Base-by-base conservation (phyloP, 2,888 invertebrate genomes). In the Rhingia rostrata region DNA sequence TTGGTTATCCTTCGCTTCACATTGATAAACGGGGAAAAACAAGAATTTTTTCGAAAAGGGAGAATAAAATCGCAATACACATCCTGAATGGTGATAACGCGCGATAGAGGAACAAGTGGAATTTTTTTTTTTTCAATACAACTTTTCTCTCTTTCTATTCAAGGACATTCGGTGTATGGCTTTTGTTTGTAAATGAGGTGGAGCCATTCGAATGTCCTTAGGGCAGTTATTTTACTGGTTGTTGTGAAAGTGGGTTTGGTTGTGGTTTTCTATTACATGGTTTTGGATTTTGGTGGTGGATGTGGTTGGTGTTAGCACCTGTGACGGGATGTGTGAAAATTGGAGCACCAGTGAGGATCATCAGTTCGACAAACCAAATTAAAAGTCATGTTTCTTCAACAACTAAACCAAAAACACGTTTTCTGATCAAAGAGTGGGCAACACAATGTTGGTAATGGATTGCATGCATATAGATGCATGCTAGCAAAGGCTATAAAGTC, bases 41-140 rank as follows among this genome's bases (percentile, higher is more conserved):
- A 43, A 51, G 56, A 69, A 72, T 54, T 69, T 49, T 47, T 22
- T 22, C 22, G 22, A 22, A 22, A 10, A 54, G 33, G 56, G n/a
- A 53, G 63, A 53, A 74, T 82, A 22, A 58, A 74, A 77, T 77
- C 70, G 69, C 74, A 79, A 69, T 69, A 74, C 64, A 79, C 64
- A 84, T 75, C 74, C 74, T 74, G 74, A 80, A 80, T 75, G 80
- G 70, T 45, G 80, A 84, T 84, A 84, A 84, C 79, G 74, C 66
- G 79, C 51, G 54, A 79, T 74, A 51, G 69, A 32, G 63, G 58
- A 73, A 63, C 56, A 82, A 67, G 49, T 61, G 72, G 32, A 41
- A 64, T 45, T 53, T 14, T 14, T 53, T 63, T 51, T 60, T 30
- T 61, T 49, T 43, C 12, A 49, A 58, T 45, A 51, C 22, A 61